Percentiles rank a stretch among this genome's conserved stretches.
Evolutionary conservation across 2,797 vertebrate genomes (phyloP).

Genomic region (Macropodus opercularis): DNA sequence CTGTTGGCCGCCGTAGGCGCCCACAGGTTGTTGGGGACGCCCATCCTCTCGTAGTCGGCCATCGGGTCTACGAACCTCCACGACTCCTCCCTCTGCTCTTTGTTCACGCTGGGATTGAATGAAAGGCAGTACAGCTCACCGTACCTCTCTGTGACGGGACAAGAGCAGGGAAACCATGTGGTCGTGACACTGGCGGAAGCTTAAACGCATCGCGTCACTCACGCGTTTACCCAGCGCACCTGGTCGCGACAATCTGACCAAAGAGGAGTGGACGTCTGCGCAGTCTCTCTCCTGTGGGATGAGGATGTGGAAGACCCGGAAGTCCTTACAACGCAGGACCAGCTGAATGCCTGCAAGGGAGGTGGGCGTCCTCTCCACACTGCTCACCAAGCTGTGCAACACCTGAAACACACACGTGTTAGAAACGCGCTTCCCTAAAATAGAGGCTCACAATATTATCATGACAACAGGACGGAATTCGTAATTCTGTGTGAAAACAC

Average conservation of each 20-base stretch:
- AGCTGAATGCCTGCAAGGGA: constrained; percentile 87
- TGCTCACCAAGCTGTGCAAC: constrained; percentile 91
- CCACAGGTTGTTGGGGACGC: constrained; percentile 91
- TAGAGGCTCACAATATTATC: no score
- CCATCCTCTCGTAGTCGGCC: constrained; percentile 92
- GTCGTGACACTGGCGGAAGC: constrained; percentile 81
- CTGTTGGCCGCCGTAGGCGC: constrained; percentile 89
- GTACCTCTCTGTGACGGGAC: constrained; percentile 85
- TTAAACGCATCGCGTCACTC: background rate
- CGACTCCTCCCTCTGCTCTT: constrained; percentile 89
- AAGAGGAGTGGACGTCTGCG: constrained; percentile 87
- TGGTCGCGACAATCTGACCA: constrained; percentile 88
- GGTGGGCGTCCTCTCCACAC: constrained; percentile 87
- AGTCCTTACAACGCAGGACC: constrained; percentile 93
- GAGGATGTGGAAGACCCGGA: constrained; percentile 88
- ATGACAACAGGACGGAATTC: no score
- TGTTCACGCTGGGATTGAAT: constrained; percentile 92
- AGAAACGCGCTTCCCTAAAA: background rate
- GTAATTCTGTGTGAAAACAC: no score
- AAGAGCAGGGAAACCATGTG: constrained; percentile 35
- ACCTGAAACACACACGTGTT: constrained; percentile 78
- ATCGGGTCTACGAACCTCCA: constrained; percentile 88
- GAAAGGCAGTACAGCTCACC: constrained; percentile 97
- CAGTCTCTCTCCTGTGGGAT: constrained; percentile 91
- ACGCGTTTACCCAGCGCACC: constrained; percentile 56